phyloP scores from a whole-genome alignment of 2,888 invertebrate genomes.

The Callinectes sapidus region DNA sequence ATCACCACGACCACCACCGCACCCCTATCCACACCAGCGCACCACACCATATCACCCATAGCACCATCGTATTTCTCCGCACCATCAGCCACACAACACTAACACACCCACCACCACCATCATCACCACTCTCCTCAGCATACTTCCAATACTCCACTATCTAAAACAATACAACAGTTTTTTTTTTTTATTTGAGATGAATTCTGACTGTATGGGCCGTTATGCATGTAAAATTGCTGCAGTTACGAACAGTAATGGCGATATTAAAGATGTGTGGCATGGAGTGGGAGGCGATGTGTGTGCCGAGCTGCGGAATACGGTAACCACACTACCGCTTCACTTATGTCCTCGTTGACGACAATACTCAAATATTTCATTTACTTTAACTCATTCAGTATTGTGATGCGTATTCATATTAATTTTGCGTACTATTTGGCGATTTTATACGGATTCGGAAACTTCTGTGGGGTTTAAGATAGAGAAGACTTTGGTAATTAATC shows the following conservation, averaged over 20 bases:
- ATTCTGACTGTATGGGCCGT: not conserved
- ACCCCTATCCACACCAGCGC: not conserved
- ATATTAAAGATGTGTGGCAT: conserved; percentile 1
- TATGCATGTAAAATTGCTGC: not conserved
- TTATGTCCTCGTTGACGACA: not conserved
- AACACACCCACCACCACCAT: conserved; percentile 1
- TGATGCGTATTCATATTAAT: too few species aligned
- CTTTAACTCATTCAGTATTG: too few species aligned
- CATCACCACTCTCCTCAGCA: not conserved
- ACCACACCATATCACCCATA: not conserved
- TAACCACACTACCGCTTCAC: not conserved
- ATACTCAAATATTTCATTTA: not conserved
- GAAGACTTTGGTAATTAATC: too few species aligned
- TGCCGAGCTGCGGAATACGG: not conserved
- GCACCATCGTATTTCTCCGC: not conserved
- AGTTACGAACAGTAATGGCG: not conserved
- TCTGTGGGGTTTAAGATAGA: too few species aligned
- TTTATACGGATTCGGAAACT: too few species aligned
- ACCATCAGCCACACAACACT: not conserved
- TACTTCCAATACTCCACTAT: not conserved
- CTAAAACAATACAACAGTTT: not conserved
- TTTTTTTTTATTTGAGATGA: not conserved
- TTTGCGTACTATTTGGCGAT: too few species aligned
- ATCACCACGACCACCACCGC: conserved; percentile 9
- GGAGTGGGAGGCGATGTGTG: not conserved